Base-by-base conservation (phyloP, 2,888 invertebrate species). In the Dolomedes plantarius region DNA sequence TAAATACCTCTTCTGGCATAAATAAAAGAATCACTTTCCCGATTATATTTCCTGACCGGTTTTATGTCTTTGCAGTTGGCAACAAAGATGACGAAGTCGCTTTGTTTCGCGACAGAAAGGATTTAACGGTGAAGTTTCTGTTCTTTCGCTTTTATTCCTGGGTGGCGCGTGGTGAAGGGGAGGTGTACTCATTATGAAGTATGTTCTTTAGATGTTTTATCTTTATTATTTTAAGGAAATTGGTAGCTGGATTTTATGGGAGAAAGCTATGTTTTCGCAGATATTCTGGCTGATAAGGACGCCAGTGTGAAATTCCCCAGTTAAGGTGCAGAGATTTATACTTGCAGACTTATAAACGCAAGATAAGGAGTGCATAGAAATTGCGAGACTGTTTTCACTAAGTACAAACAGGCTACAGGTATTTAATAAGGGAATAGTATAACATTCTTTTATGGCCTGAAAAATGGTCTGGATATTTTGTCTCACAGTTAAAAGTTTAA, bases 1-100 rank as follows among this genome's bases (percentile, higher is more conserved):
- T 81, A 74, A 74, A 81, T 81, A 73, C 74, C 73, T 64, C 74
- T 36, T 74, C 67, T 81, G 39, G 11, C 74, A 69, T 69, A 81
- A 81, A 81, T 69, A 75, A 75, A 81, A 67, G 74, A 68, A 81
- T 75, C 69, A 39, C 74, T 81, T 81, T 81, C 68, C 39, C 81
- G 69, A 81, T 81, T 74, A 74, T 75, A 74, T 75, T 81, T 81
- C 75, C 75, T 74, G 74, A 67, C 46, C 50, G 39, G 80, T 80
- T 80, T 80, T 80, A 80, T 80, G 80, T 73, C 73, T 80, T 65
- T 65, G 65, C 73, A 62, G 73, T 73, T 73, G 73, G 73, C 80
- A 80, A 80, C 73, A 56, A 31, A n/a, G 46, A 31, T 29, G 46
- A 65, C 64, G 65, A 23, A 56, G 23, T 23, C 23, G 56, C 56